Conservation (phyloP, 2,888 invertebrate species). For the Tetramorium bicarinatum region DNA sequence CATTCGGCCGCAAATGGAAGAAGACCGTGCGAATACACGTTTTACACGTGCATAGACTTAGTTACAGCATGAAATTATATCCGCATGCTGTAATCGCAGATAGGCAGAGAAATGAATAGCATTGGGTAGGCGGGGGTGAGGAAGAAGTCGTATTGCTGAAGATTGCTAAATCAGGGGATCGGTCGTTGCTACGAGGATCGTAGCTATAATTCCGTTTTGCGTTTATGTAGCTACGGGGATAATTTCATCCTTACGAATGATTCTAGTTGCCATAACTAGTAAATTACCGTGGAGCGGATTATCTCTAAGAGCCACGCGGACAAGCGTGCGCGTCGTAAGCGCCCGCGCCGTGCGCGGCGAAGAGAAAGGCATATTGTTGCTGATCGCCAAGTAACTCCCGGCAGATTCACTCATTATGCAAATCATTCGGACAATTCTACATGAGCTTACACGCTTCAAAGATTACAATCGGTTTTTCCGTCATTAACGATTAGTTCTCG, state of each 20-base stretch:
- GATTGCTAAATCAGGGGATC: conserved; percentile 40
- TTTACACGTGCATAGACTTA: conserved; percentile 17
- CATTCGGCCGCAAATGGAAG: conserved; percentile 15
- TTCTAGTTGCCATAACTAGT: conserved; percentile 53
- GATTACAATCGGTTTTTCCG: conserved; percentile 47
- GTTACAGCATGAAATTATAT: conserved; percentile 31
- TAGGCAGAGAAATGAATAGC: conserved; percentile 1
- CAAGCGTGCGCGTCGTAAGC: conserved; percentile 39
- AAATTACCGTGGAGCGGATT: conserved; percentile 50
- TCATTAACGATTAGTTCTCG: conserved; percentile 46
- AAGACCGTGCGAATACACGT: conserved; percentile 6
- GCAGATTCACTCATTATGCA: conserved; percentile 57
- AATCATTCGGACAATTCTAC: conserved; percentile 46
- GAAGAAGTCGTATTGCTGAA: conserved; percentile 20
- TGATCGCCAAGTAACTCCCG: conserved; percentile 43
- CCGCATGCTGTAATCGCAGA: conserved; percentile 28
- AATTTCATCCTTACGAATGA: conserved; percentile 51
- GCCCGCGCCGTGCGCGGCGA: conserved; percentile 29
- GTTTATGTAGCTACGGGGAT: conserved; percentile 38
- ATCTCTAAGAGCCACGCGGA: conserved; percentile 55
- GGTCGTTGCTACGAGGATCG: conserved; percentile 16
- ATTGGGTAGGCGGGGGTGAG: conserved; percentile 13
- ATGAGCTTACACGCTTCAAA: conserved; percentile 25
- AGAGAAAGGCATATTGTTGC: conserved; percentile 63
- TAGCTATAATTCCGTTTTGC: conserved; percentile 39